Evolutionary conservation across 1,140 invertebrate species (phyloP), one percentile per base, ranked within the genome.

Genomic region (Mesaphorura yosii): DNA sequence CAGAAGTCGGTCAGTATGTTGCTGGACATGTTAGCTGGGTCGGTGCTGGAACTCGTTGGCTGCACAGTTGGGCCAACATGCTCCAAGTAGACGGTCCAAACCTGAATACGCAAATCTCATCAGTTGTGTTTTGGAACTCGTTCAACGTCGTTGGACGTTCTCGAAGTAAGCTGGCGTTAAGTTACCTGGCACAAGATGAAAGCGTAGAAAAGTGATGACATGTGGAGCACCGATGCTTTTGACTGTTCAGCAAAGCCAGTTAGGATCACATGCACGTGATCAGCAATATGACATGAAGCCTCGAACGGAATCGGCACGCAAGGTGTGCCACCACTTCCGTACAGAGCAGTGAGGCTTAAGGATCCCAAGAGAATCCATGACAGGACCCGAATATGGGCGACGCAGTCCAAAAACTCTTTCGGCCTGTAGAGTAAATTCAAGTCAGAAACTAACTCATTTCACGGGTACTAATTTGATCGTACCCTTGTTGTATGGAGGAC

Each of bases 61-160:
- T 72, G 67, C 65, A 76, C 78, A 59, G 70, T 77, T 57, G 74
- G 80, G 48, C 88, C 82, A 55, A 84, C 74, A 70, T 90, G 85
- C 70, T 98, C 95, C 68, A 97, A 81, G 68, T 98, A 99, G 61
- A 98, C 82, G 0, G 94, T 98, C 95, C 95, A 99, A 41, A 98
- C 72, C 80, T 89, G 52, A 58, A 48, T 48, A 27, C 5, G 19
- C 20, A 51, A 37, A 37, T 37, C 34, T 42, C 22, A n/a, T n/a
- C 12, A 12, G n/a, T 37, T 12, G n/a, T 37, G 12, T 37, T 12
- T n/a, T 37, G 34, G n/a, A 12, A 37, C 34, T 37, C 12, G 12
- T 12, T 37, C n/a, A 37, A 37, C 34, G 12, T 37, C 12, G n/a
- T n/a, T n/a, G n/a, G n/a, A n/a, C n/a, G n/a, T n/a, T n/a, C n/a